Evolutionary conservation across 2,888 invertebrate genomes (phyloP), one percentile per base, ranked within the genome.

Genomic region (Octodonta nipae): DNA sequence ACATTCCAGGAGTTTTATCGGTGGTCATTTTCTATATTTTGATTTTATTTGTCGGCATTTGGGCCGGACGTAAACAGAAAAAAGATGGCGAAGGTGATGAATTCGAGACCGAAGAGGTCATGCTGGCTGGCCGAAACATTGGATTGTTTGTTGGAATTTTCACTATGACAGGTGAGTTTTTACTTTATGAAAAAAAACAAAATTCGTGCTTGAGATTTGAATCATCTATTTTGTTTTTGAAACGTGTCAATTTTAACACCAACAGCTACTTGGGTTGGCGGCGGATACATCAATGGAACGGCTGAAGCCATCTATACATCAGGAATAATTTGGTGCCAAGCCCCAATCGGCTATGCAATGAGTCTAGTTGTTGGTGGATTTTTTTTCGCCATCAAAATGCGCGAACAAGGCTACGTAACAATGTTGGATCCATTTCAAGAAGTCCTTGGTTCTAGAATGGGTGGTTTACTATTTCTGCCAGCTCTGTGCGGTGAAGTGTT

Each of bases 271-370:
- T 98, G 98, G 96, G 96, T 98, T 32, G 98, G 96, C 40, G 96
- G 98, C 26, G 96, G 95, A 30, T 98, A 96, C 68, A 98, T 98
- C 61, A 98, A 98, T 62, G 96, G 96, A 41, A 95, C 96, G 11
- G 93, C 96, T 14, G 96, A 98, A 67, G 87, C 86, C 28, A 88
- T 96, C 52, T 95, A 88, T 66, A 87, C 86, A 24, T 76, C 74
- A 38, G 93, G 92, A 1, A 67, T 96, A 54, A 78, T 93, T 26
- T 95, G 93, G 91, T 95, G 95, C 63, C 93, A 95, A 68, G 96
- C 96, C 32, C 96, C 96, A n/a, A 87, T 98, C 63, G 96, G 96
- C 35, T 96, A 98, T 63, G 87, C 95, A 4, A 73, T 95, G 36
- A 92, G 92, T 45, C 75, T 98, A 30, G 83, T 95, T 16, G 82